Percentiles rank a stretch among this genome's conserved stretches.
Conservation (phyloP, 2,797 vertebrate species). For the Cephalopachus bancanus region DNA sequence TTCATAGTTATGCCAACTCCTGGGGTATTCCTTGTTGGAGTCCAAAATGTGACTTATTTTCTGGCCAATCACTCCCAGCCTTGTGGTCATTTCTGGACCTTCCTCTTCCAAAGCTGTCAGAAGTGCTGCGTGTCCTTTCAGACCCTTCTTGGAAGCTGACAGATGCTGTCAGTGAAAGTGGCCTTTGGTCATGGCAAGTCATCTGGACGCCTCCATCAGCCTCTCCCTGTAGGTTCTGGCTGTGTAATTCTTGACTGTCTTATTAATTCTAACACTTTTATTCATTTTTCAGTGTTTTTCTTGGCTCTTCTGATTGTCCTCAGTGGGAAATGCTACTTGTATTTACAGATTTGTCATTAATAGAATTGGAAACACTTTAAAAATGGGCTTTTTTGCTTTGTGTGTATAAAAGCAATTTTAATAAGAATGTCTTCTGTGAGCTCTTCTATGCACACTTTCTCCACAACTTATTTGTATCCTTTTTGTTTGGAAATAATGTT, state of each 20-base stretch:
- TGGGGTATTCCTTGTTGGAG: not conserved
- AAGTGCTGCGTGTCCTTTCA: not conserved
- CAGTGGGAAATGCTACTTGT: not conserved
- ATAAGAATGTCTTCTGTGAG: not conserved
- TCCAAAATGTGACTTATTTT: not conserved
- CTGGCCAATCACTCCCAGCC: not conserved
- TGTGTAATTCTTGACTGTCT: not conserved
- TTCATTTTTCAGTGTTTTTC: not conserved
- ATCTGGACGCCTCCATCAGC: not conserved
- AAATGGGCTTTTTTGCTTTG: not conserved
- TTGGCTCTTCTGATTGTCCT: not conserved
- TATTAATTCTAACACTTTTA: not conserved
- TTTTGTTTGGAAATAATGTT: not conserved
- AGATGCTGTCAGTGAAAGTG: not conserved
- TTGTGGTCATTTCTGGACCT: not conserved
- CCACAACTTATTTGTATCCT: not conserved
- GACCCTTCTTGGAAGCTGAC: not conserved
- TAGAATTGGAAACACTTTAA: not conserved
- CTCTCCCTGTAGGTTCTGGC: not conserved
- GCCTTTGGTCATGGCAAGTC: not conserved
- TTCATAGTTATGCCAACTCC: not conserved
- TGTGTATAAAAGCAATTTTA: not conserved
- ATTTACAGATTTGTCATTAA: not conserved
- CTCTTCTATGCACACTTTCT: not conserved
- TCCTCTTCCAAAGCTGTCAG: accelerated